These are phyloP conservation scores for Drosophila elegans DNA, from an alignment of 1,140 invertebrate species.

Conservation along the genomic window DNA sequence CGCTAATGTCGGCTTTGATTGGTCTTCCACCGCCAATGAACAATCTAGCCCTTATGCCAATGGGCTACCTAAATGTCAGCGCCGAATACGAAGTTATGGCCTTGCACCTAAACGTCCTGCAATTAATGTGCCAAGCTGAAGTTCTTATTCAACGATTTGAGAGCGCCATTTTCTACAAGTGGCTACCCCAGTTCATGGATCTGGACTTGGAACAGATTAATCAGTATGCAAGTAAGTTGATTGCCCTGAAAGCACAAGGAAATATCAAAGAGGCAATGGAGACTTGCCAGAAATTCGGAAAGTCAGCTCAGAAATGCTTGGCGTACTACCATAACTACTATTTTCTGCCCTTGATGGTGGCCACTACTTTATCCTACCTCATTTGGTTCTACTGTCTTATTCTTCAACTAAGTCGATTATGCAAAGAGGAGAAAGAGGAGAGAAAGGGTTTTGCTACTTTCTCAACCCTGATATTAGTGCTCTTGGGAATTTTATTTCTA, in stretches of 20 bases:
- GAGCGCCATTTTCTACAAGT: constrained; percentile 36
- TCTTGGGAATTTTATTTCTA: constrained; percentile 4
- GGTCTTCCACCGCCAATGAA: constrained; percentile 32
- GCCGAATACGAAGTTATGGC: constrained; percentile 86
- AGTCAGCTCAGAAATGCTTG: constrained; percentile 86
- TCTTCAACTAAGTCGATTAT: constrained; percentile 6
- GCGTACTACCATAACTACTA: constrained; percentile 92
- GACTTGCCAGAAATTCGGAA: constrained; percentile 6
- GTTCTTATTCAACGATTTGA: constrained; percentile 14
- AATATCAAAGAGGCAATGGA: constrained; percentile 11
- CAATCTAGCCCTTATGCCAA: constrained; percentile 17
- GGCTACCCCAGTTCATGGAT: constrained; percentile 37
- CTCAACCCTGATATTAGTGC: constrained; percentile 6
- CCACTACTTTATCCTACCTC: constrained; percentile 87
- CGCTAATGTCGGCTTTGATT: constrained; percentile 75
- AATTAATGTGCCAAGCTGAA: constrained; percentile 9
- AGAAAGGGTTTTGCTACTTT: not conserved
- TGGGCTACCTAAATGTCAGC: constrained; percentile 25
- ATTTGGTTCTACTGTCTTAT: constrained; percentile 87
- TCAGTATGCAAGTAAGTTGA: not conserved
- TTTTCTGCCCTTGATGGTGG: constrained; percentile 87
- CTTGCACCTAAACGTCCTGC: constrained; percentile 75
- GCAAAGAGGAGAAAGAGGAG: not conserved
- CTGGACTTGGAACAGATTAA: constrained; percentile 20
- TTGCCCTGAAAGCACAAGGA: not conserved